Conservation (phyloP, 2,113 vertebrate species). For the Elachura formosa region DNA sequence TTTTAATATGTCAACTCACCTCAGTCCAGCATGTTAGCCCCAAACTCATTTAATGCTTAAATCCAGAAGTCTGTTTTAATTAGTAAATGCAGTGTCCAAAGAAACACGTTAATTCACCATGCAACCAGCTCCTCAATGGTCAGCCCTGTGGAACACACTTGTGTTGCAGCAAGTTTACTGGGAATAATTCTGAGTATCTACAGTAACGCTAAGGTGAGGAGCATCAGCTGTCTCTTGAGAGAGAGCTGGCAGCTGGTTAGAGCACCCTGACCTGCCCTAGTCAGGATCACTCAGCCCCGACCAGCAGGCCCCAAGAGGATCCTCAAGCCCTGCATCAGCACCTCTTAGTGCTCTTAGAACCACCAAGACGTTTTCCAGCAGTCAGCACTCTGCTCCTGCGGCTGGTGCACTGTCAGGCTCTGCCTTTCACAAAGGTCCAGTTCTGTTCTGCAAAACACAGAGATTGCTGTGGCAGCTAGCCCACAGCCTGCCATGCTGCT, state of each 20-base stretch:
- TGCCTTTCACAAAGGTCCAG: fast-evolving
- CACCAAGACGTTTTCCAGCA: not conserved
- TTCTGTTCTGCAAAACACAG: not conserved
- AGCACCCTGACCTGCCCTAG: not conserved
- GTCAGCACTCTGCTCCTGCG: fast-evolving
- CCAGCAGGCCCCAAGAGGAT: not conserved
- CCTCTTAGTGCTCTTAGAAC: not conserved
- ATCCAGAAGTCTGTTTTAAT: not conserved
- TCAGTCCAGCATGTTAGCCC: not conserved
- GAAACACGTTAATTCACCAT: not conserved
- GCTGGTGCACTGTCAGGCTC: fast-evolving
- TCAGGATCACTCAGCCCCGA: fast-evolving
- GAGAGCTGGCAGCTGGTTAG: not conserved
- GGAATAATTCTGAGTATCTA: not conserved
- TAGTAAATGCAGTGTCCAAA: not conserved
- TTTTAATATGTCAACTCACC: not conserved
- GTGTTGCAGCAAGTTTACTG: not conserved
- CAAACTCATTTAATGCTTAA: not conserved
- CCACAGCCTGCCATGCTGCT: not conserved
- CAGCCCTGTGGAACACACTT: fast-evolving
- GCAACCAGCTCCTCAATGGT: not conserved
- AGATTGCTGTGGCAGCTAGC: fast-evolving
- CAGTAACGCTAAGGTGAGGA: not conserved
- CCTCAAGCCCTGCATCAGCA: not conserved
- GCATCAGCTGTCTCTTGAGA: not conserved